phyloP scores from a whole-genome alignment of 2,888 invertebrate species.

The Acronicta alni region DNA sequence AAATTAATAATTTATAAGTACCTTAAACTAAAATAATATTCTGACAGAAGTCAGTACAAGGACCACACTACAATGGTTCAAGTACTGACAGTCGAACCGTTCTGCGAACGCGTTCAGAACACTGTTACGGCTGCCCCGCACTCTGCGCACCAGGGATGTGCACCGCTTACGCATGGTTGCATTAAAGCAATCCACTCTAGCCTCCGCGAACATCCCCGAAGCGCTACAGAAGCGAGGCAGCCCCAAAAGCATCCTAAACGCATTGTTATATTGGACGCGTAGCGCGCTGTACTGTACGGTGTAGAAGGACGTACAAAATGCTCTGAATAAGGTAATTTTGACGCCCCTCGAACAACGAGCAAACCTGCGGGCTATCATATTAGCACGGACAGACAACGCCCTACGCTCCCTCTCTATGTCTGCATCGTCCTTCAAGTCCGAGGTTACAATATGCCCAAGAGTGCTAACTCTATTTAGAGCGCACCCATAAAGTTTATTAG shows the following conservation, averaged over 20 bases:
- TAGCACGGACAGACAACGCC: slow-evolving; percentile 28
- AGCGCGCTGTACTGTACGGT: slow-evolving; percentile 10
- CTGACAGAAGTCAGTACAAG: not conserved
- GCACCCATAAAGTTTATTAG: slow-evolving; percentile 4
- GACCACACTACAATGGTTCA: not conserved
- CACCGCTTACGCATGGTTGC: slow-evolving; percentile 11
- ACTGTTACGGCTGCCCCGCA: slow-evolving; percentile 14
- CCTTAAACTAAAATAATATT: not conserved
- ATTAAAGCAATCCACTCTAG: slow-evolving; percentile 8
- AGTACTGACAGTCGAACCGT: slow-evolving; percentile 5
- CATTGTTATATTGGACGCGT: slow-evolving; percentile 32
- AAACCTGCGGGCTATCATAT: slow-evolving; percentile 37
- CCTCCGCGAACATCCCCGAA: slow-evolving; percentile 25
- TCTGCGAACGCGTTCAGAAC: slow-evolving; percentile 7
- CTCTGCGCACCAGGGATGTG: slow-evolving; percentile 12
- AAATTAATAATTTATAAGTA: too few species aligned
- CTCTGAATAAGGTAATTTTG: slow-evolving; percentile 14
- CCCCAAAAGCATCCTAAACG: slow-evolving; percentile 21
- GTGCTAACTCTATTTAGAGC: slow-evolving; percentile 2
- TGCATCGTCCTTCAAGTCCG: slow-evolving; percentile 20
- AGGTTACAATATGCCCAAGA: slow-evolving; percentile 29
- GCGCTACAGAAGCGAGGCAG: slow-evolving; percentile 29
- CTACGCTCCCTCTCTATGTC: slow-evolving; percentile 33
- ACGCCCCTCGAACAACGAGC: slow-evolving; percentile 17
- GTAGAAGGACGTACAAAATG: slow-evolving; percentile 12